Evolutionary conservation across 2,113 vertebrate species (phyloP), one percentile per base, ranked within the genome.

Genomic region (Fregata magnificens): DNA sequence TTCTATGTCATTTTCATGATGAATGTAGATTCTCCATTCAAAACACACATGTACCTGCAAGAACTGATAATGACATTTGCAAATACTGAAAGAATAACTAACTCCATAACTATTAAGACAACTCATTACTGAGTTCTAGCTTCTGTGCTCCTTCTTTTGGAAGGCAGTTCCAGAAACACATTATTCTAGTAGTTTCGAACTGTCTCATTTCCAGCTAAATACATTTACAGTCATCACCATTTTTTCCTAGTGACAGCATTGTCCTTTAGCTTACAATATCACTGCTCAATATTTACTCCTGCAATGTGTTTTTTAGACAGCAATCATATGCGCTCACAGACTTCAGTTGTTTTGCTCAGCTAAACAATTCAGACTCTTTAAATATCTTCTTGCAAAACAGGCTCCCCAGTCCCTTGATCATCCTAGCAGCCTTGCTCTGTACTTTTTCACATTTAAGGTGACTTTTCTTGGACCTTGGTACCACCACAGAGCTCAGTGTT

Each of bases 221-320:
- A 29, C 25, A 62, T 88, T 92, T 91, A 10, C 34, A 94, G 32
- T 38, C 83, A 91, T 71, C 76, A 83, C 25, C 38, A 63, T 93
- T 97, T 82, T 95, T 70, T 17, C n/a, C 50, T 34, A 34, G 20
- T 91, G 88, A 81, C 88, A 94, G 69, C 47, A 50, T 47, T 95
- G 91, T 96, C 88, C 93, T 95, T 95, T 96, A 92, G 9, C 76
- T 88, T 73, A n/a, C 59, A 58, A 29, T 50, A 84, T 84, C 82
- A 81, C 29, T 45, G 29, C 50, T 93, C 79, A 69, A 18, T 93
- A 90, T 95, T 88, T 94, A 92, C 88, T 90, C 67, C 63, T 45
- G 55, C 50, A 70, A 49, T 78, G 67, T 62, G 22, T 32, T 83
- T 90, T 88, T 55, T 11, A 94, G 76, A 86, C 76, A 96, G 69